phyloP scores from a whole-genome alignment of 2,797 vertebrate species.

The Clamator glandarius region DNA sequence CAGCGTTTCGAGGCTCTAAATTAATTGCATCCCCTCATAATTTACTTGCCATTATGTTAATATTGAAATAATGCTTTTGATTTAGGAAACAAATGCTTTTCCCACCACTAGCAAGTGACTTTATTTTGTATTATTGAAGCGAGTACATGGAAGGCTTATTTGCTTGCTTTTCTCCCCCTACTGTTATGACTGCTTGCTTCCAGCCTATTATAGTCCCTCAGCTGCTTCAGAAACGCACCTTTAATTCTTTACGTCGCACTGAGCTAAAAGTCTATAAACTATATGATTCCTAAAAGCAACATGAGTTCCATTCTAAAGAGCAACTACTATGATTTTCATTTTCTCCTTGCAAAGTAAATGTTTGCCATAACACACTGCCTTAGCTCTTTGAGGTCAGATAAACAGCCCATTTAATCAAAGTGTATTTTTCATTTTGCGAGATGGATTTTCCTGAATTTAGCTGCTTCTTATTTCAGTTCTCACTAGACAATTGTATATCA shows the following conservation, averaged over 20 bases:
- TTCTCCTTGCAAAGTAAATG: conserved; percentile 10
- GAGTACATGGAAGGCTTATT: background rate
- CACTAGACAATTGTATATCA: background rate
- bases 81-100: conserved; percentile 15
- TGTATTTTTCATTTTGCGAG: background rate
- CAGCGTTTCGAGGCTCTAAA: background rate
- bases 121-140: background rate
- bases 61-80: background rate
- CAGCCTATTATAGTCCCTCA: background rate
- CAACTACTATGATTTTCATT: background rate
- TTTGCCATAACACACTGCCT: background rate
- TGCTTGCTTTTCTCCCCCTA: background rate
- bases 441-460: background rate
- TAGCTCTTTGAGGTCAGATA: background rate
- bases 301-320: background rate
- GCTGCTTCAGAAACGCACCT: background rate
- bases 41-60: background rate
- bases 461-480: conserved; percentile 14
- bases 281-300: background rate
- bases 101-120: background rate
- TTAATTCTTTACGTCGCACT: background rate
- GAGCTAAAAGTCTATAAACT: background rate
- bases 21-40: background rate
- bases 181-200: background rate
- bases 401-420: background rate